A percentile compares a stretch with the other conserved stretches of the same genome.
These are phyloP conservation scores for Datnioides undecimradiatus DNA, from an alignment of 2,113 vertebrate species.

Conservation along the genomic window DNA sequence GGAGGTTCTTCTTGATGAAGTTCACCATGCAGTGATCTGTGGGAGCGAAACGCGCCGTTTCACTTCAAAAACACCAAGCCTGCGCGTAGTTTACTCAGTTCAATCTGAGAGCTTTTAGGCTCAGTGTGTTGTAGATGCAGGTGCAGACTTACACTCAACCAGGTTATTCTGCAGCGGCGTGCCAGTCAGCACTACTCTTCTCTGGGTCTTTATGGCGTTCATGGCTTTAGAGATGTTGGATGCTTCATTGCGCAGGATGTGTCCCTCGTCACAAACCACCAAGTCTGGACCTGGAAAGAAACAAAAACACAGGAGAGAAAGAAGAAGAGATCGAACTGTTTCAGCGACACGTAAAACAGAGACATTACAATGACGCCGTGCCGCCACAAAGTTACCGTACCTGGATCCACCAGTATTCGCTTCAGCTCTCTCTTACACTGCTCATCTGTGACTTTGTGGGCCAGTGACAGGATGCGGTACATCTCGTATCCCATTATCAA, in stretches of 20 bases:
- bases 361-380: neutral
- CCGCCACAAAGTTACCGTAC: slow-evolving; percentile 73
- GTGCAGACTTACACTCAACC: slow-evolving; percentile 90
- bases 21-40: slow-evolving; percentile 98
- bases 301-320: neutral
- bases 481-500: slow-evolving; percentile 96
- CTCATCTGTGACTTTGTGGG: slow-evolving; percentile 84
- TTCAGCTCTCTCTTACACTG: slow-evolving; percentile 87
- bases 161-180: slow-evolving; percentile 98
- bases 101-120: neutral
- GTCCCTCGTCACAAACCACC: slow-evolving; percentile 97
- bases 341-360: neutral
- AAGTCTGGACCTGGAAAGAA: slow-evolving; percentile 91
- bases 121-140: too few species aligned
- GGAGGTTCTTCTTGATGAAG: slow-evolving; percentile 97
- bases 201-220: slow-evolving; percentile 90
- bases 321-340: neutral
- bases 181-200: slow-evolving; percentile 95
- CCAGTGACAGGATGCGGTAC: slow-evolving; percentile 91
- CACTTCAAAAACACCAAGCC: neutral
- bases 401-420: slow-evolving; percentile 91
- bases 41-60: neutral
- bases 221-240: slow-evolving; percentile 94
- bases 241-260: slow-evolving; percentile 92
- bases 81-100: neutral